Conservation (phyloP, 2,113 vertebrate genomes). For the Ellobius talpinus region DNA sequence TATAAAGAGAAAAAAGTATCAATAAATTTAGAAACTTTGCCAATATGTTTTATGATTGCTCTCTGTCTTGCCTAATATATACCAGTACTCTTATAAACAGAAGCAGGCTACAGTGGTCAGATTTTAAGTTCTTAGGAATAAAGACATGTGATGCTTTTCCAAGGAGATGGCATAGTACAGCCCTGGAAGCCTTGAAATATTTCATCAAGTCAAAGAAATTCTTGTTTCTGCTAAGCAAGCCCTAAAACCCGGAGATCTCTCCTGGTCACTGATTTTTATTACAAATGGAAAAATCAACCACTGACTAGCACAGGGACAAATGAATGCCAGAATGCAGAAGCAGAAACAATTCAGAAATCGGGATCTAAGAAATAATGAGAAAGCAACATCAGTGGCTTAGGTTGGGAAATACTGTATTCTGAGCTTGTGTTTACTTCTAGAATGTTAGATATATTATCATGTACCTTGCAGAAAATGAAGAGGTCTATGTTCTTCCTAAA, state of each 20-base stretch:
- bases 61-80: not conserved
- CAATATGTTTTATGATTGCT: not conserved
- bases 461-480: not conserved
- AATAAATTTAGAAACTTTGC: not conserved
- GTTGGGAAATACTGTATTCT: not conserved
- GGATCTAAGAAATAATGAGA: not conserved
- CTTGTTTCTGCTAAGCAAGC: not conserved
- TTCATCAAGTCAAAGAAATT: conserved; percentile 19
- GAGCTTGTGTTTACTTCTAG: not conserved
- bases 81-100: not conserved
- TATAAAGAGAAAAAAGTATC: not conserved
- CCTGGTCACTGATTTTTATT: not conserved
- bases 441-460: not conserved
- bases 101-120: not conserved
- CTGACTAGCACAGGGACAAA: not conserved
- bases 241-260: not conserved
- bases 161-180: not conserved
- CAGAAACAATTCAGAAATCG: not conserved
- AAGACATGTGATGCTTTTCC: not conserved
- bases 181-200: not conserved
- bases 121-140: not conserved
- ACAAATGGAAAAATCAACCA: not conserved
- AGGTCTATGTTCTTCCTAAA: not conserved
- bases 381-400: not conserved
- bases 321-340: not conserved